Evolutionary conservation across 2,797 vertebrate genomes (phyloP).

Genomic region (Sebastes minor): DNA sequence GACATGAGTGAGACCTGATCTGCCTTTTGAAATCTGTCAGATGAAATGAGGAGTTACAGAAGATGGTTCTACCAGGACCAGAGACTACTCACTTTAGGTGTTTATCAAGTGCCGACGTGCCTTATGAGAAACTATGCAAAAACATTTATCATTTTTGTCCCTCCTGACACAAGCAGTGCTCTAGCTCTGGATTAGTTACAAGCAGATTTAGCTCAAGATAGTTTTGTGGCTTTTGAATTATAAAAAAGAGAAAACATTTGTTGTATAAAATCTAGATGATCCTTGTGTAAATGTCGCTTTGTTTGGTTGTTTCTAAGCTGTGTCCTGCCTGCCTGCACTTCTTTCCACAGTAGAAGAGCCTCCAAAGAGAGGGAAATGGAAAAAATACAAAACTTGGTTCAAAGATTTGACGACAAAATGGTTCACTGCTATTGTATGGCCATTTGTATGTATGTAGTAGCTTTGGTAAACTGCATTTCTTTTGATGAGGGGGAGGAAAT

Average conservation of each 20-base stretch:
- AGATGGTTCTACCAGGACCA: conserved; percentile 80
- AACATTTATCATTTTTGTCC: conserved; percentile 61
- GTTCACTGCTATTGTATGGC: conserved; percentile 77
- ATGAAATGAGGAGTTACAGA: conserved; percentile 29
- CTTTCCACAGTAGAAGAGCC: conserved; percentile 62
- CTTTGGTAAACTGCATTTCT: conserved; percentile 84
- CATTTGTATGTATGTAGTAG: conserved; percentile 86
- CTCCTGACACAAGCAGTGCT: conserved; percentile 85
- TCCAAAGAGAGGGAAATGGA: conserved; percentile 20
- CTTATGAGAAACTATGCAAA: conserved; percentile 96
- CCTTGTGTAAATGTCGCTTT: conserved; percentile 77
- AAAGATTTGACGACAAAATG: conserved; percentile 59
- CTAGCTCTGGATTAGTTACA: conserved; percentile 74
- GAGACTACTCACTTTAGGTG: conserved; percentile 72
- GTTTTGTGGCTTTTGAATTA: conserved; percentile 74
- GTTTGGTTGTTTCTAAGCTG: conserved; percentile 65
- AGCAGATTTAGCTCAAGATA: conserved; percentile 64
- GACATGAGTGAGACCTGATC: conserved; percentile 47
- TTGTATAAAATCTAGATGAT: conserved; percentile 79
- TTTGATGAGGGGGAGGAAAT: conserved; percentile 79
- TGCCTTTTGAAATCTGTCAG: conserved; percentile 61
- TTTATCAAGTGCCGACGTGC: conserved; percentile 88
- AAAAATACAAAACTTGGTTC: conserved; percentile 24
- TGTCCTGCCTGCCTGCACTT: conserved; percentile 64
- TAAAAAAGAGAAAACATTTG: conserved; percentile 48